phyloP scores from a whole-genome alignment of 2,797 vertebrate species.

The Scyliorhinus canicula region DNA sequence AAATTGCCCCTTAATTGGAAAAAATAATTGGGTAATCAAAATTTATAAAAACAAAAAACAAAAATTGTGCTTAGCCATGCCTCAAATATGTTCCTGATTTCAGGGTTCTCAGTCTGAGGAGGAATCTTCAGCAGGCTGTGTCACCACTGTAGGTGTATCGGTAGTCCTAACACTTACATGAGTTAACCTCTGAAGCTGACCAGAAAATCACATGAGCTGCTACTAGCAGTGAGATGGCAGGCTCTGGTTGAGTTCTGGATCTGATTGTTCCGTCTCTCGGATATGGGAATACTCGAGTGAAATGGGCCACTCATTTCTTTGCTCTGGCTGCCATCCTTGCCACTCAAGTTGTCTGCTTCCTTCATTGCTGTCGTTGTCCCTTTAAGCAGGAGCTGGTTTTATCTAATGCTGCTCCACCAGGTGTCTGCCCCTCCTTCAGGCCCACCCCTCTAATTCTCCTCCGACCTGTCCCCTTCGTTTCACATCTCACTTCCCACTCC shows the following conservation, averaged over 20 bases:
- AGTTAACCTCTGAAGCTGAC: neutral
- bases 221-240: neutral
- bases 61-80: neutral
- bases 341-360: neutral
- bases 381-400: neutral
- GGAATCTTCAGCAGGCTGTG: neutral
- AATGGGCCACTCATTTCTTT: neutral
- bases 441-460: neutral
- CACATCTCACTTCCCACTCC: neutral
- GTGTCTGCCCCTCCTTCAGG: neutral
- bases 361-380: neutral
- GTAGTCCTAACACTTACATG: neutral
- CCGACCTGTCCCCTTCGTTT: neutral
- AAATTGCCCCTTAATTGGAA: too few species aligned
- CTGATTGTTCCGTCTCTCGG: neutral
- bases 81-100: neutral
- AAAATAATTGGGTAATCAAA: too few species aligned
- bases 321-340: neutral
- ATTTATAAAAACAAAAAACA: too few species aligned
- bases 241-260: neutral
- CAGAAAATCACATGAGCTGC: neutral
- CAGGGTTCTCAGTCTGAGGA: neutral
- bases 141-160: neutral
- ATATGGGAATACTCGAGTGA: neutral
- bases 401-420: neutral